Base-by-base conservation (phyloP, 2,888 invertebrate genomes). In the Sepioteuthis lessoniana region DNA sequence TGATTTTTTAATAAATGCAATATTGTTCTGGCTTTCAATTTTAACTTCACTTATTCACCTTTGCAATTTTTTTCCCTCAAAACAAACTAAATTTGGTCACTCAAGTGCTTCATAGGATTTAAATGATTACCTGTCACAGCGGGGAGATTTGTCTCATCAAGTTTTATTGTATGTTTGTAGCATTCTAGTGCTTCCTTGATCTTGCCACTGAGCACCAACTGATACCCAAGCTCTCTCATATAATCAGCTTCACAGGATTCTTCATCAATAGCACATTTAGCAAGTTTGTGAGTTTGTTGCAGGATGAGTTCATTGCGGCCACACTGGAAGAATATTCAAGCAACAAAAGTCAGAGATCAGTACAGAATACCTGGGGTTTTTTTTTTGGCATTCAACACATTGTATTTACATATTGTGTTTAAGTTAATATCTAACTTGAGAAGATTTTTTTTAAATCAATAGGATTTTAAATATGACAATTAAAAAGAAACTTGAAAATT, bases 171-270 rank as follows among this genome's bases (percentile, higher is more conserved):
- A 94, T 98, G 98, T 96, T 98, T 98, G 97, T 98, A 99, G 96
- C 98, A 98, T 95, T 98, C 98, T 46, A 98, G 97, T 0, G 99
- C 98, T 95, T 99, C 99, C 96, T 98, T 98, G 35, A 98, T 97
- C 96, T 98, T 98, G 0, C 98, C 98, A 97, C 98, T 98, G 94
- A 98, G 97, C 50, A 98, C 97, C 95, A 98, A 98, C 96, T 99
- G 98, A 97, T 98, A 98, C 0, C 99, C 99, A 90, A 99, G 97
- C 97, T 99, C 99, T 93, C 98, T 98, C 96, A 98, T 98, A 96
- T 98, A 98, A 92, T 98, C 98, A 0, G 98, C 98, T 97, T 98
- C 98, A 93, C 98, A 98, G 1, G 98, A 97, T 95, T 98, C 98
- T 95, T 98, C 97, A 96, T 98, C 98, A 25, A 98, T 98, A 7